Percentiles rank a stretch among this genome's conserved stretches.
Conservation (phyloP, 2,888 invertebrate genomes). For the Thecophora atra region DNA sequence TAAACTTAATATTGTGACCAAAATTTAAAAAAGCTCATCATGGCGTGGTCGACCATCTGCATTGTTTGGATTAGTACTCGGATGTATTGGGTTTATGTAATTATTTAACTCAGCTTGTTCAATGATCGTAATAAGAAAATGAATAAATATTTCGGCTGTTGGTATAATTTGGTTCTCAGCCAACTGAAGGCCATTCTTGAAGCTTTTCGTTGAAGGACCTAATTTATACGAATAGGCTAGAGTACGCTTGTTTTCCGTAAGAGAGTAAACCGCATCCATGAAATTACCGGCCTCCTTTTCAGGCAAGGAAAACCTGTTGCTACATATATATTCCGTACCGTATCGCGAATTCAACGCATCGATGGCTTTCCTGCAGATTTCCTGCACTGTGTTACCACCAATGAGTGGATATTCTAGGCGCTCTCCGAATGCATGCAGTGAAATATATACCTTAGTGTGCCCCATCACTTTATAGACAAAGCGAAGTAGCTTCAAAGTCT, state of each 20-base stretch:
- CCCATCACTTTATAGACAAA: slow-evolving; percentile 49
- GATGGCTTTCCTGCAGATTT: slow-evolving; percentile 58
- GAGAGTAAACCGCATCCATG: slow-evolving; percentile 75
- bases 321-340: slow-evolving; percentile 65
- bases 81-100: too few species aligned
- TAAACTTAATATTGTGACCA: too few species aligned
- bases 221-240: slow-evolving; percentile 75
- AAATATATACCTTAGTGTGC: slow-evolving; percentile 72
- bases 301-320: slow-evolving; percentile 66
- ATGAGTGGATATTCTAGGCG: slow-evolving; percentile 75
- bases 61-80: too few species aligned
- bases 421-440: slow-evolving; percentile 81
- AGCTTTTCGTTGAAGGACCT: slow-evolving; percentile 53
- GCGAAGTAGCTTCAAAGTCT: slow-evolving; percentile 57
- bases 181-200: slow-evolving; percentile 71
- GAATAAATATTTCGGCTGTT: slow-evolving; percentile 72
- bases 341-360: slow-evolving; percentile 58
- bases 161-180: slow-evolving; percentile 74
- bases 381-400: slow-evolving; percentile 68
- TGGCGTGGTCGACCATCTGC: too few species aligned
- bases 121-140: slow-evolving; percentile 67
- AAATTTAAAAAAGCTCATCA: too few species aligned
- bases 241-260: too few species aligned
- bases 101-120: slow-evolving; percentile 41
- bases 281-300: slow-evolving; percentile 71